Conservation (phyloP, 2,797 vertebrate species). For the Fratercula arctica region DNA sequence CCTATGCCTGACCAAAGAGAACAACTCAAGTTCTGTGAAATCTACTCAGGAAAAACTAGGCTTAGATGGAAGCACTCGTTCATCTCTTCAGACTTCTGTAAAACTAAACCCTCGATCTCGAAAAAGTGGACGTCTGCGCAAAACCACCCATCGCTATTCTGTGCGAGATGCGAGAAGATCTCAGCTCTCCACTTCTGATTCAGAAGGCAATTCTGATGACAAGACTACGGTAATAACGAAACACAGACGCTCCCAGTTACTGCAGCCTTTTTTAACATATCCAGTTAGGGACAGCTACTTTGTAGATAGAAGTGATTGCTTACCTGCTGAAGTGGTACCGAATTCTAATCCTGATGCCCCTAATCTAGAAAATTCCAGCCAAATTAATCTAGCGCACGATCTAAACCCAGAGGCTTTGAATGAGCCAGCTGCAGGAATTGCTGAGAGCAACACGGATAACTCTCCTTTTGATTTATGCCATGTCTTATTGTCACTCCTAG, state of each 20-base stretch:
- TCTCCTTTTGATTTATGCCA: constrained; percentile 95
- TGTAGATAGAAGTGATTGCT: constrained; percentile 15
- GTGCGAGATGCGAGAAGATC: constrained; percentile 89
- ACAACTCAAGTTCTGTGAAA: constrained; percentile 75
- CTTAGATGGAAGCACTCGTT: constrained; percentile 69
- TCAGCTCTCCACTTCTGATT: constrained; percentile 93
- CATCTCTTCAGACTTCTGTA: constrained; percentile 64
- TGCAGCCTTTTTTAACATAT: constrained; percentile 77
- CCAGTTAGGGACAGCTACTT: constrained; percentile 76
- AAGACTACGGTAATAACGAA: constrained; percentile 72
- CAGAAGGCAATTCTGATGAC: constrained; percentile 90
- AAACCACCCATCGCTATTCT: constrained; percentile 86
- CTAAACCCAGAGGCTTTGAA: constrained; percentile 76
- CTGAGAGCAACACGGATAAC: constrained; percentile 85
- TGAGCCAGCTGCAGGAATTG: constrained; percentile 81
- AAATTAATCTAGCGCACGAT: constrained; percentile 37
- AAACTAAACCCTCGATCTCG: constrained; percentile 78
- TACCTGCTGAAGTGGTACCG: constrained; percentile 50
- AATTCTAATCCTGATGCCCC: not conserved
- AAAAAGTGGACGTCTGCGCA: constrained; percentile 81
- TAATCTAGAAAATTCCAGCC: constrained; percentile 64
- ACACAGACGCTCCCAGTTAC: constrained; percentile 77
- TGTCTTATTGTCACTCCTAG: constrained; percentile 91
- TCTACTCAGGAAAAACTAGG: constrained; percentile 83
- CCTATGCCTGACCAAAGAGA: constrained; percentile 85